These are phyloP conservation scores for Nyctibius grandis DNA, from an alignment of 2,797 vertebrate genomes.

Conservation along the genomic window DNA sequence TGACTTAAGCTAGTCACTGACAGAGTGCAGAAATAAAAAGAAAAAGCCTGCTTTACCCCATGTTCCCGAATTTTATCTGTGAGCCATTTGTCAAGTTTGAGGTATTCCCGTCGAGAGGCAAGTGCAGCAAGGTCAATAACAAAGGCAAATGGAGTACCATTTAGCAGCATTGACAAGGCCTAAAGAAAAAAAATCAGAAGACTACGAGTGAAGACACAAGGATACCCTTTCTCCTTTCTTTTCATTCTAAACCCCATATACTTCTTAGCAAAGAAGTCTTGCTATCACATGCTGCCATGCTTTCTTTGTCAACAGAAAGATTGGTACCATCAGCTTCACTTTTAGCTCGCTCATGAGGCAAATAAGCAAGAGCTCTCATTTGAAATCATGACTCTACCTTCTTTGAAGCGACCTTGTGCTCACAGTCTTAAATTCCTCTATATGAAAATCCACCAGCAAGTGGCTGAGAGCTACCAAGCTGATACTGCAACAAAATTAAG, in stretches of 20 bases:
- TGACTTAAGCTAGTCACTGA: constrained; percentile 19
- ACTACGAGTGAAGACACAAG: constrained; percentile 44
- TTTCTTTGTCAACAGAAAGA: background rate
- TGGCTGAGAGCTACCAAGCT: background rate
- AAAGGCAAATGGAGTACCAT: constrained; percentile 99
- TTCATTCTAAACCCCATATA: background rate
- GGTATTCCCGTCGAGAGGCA: constrained; percentile 99
- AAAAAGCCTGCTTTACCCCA: constrained; percentile 83
- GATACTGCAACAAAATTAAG: background rate
- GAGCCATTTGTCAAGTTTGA: constrained; percentile 99
- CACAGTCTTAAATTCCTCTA: background rate
- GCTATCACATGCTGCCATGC: background rate
- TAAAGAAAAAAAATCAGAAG: constrained; percentile 68
- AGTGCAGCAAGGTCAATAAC: constrained; percentile 99
- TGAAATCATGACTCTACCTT: background rate
- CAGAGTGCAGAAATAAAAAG: constrained; percentile 41
- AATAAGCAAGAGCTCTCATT: background rate
- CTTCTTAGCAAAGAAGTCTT: background rate
- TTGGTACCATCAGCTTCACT: background rate
- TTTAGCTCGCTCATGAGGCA: background rate
- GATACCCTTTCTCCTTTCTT: background rate
- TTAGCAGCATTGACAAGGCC: constrained; percentile 99
- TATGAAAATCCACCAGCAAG: background rate
- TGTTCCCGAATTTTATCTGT: constrained; percentile 99
- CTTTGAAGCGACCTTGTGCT: background rate